Evolutionary conservation across 2,888 invertebrate genomes (phyloP).

Genomic region (Erebia ligea): DNA sequence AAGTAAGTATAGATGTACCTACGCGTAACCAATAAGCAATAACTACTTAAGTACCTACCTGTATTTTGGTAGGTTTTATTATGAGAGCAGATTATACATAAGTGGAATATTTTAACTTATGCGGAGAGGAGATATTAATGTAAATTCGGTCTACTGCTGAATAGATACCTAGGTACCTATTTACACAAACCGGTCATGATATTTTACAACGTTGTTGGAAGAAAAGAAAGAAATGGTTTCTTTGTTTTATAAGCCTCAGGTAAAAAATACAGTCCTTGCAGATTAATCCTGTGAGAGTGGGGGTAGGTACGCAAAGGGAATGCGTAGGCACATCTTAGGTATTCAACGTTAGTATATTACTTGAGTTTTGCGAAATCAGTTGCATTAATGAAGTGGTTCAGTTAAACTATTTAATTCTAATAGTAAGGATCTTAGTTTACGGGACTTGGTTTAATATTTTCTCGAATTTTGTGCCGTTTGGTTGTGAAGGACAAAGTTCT

Average conservation of each 20-base stretch:
- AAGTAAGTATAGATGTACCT: no score
- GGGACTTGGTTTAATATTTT: no score
- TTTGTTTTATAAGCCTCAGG: conserved; percentile 14
- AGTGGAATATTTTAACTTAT: no score
- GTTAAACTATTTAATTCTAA: neutral
- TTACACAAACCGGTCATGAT: conserved; percentile 1
- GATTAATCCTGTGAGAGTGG: conserved; percentile 1
- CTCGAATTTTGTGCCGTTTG: no score
- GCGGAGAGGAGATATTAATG: no score
- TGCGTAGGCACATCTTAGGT: neutral
- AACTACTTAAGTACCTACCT: no score
- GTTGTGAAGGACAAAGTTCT: neutral
- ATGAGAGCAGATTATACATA: no score
- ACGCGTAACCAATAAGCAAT: no score
- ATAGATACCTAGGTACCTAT: neutral
- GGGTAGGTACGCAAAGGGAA: neutral
- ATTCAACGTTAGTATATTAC: neutral
- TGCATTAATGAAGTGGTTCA: neutral
- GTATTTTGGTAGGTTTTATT: no score
- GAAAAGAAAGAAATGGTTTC: neutral
- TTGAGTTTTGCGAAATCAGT: conserved; percentile 1
- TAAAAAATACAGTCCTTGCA: conserved; percentile 6
- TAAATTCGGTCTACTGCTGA: no score
- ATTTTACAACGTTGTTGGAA: conserved; percentile 6
- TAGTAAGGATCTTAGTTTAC: no score